Evolutionary conservation across 2,113 vertebrate genomes (phyloP), one percentile per base, ranked within the genome.

Genomic region (Cynocephalus volans): DNA sequence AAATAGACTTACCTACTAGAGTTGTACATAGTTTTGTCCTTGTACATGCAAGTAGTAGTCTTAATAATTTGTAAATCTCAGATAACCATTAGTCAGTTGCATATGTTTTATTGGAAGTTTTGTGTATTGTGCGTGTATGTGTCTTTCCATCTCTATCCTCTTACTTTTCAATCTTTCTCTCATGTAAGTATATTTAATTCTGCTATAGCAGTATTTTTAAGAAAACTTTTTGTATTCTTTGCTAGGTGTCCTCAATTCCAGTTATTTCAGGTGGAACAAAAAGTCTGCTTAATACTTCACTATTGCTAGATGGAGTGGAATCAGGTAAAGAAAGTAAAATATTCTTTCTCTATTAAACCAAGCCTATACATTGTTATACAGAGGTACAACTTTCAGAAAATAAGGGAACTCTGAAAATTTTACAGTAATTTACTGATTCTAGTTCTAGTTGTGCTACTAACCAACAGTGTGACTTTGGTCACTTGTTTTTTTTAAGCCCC

Each of bases 251-350:
- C 0, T 83, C 98, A 1, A 97, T 99, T 97, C 96, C 98, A 52
- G 64, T 99, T 93, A 95, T 98, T 23, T 95, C 98, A 65, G 93
- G 85, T 87, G 97, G 97, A 86, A 98, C 98, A 0, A 98, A 97
- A 96, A 96, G 81, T 0, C 93, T 99, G 0, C 97, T 99, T 97
- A 73, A 67, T 5, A 95, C 98, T 2, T 98, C 99, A 5, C 65
- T 98, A 0, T 81, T 99, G 56, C 98, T 99, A 0, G 97, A 98
- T 86, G 95, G 98, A 56, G 75, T 99, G 13, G 99, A 98, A 64
- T 99, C 99, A 98, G 99, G 99, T 99, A 81, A 98, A 98, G 91
- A 96, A 33, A 60, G n/a, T 80, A 52, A 33, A 83, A 12, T 56
- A 5, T 69, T 83, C 14, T 70, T 69, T 70, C n/a, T 69, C 8